These are phyloP conservation scores for Sprattus sprattus DNA, from an alignment of 2,113 vertebrate species.

Conservation along the genomic window DNA sequence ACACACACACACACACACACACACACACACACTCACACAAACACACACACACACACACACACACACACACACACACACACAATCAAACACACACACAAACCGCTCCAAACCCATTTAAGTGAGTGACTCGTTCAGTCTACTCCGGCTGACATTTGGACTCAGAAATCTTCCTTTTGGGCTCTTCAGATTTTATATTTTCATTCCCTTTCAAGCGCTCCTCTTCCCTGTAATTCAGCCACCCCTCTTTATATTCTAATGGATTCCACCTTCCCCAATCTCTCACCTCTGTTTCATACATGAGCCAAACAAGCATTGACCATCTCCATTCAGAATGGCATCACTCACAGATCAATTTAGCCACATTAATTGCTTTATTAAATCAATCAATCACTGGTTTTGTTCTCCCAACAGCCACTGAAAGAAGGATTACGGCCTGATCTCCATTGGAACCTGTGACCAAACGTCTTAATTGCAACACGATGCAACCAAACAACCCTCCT, in stretches of 20 bases:
- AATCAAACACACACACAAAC: conserved; percentile 45
- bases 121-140: not conserved
- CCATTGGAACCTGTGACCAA: not conserved
- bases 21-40: conserved; percentile 31
- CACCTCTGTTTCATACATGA: conserved; percentile 40
- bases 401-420: not conserved
- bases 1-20: not conserved
- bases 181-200: not conserved
- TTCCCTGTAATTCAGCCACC: not conserved
- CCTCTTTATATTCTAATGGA: conserved; percentile 29
- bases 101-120: not conserved
- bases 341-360: conserved; percentile 39
- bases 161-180: not conserved
- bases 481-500: not conserved
- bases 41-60: conserved; percentile 11
- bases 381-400: conserved; percentile 34
- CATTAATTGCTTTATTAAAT: conserved; percentile 43
- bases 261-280: not conserved
- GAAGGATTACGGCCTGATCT: not conserved
- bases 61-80: conserved; percentile 45
- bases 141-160: not conserved
- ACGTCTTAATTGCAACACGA: not conserved
- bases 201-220: not conserved
- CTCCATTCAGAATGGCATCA: conserved; percentile 36
- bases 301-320: conserved; percentile 39